Evolutionary conservation across 2,888 invertebrate genomes (phyloP), one percentile per base, ranked within the genome.

Genomic region (Brenthis daphne): DNA sequence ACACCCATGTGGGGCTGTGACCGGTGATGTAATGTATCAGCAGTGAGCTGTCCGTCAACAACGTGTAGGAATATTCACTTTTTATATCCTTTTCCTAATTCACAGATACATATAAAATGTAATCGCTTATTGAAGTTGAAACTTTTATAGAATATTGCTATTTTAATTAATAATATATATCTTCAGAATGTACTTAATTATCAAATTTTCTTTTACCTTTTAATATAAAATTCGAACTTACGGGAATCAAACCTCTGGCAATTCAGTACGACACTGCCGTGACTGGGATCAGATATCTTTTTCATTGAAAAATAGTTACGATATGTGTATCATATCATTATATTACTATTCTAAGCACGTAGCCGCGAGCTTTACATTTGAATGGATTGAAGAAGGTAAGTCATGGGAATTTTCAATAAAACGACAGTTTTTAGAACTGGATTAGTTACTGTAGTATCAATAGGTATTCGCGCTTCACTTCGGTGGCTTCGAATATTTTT

Each of bases 371-470:
- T 58, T 48, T 58, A 58, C 24, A 58, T 14, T 47, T 29, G 14
- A 47, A 20, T 20, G 57, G 37, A 2, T 58, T 24, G 47, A 29
- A 48, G 47, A n/a, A 14, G 57, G 47, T 24, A 14, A n/a, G 58
- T 50, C 60, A n/a, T 50, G 60, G 60, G 60, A 60, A 50, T 33
- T 60, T 48, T 24, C n/a, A 12, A 50, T 60, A 29, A n/a, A 50
- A 16, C 29, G 29, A 50, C n/a, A 60, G 50, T 29, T 60, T 29
- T 48, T 43, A 43, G 29, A 60, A 50, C 6, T 29, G 48, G 50
- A 60, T 58, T 14, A 33, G n/a, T n/a, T 12, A n/a, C 47, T n/a
- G 14, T n/a, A 29, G 48, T n/a, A 48, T 14, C 14, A 58, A 24
- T 5, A 13, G 3, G 24, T 24, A 24, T 0, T 47, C 47, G 13